Evolutionary conservation across 1,140 invertebrate genomes (phyloP).

Genomic region (Tetranychus urticae): DNA sequence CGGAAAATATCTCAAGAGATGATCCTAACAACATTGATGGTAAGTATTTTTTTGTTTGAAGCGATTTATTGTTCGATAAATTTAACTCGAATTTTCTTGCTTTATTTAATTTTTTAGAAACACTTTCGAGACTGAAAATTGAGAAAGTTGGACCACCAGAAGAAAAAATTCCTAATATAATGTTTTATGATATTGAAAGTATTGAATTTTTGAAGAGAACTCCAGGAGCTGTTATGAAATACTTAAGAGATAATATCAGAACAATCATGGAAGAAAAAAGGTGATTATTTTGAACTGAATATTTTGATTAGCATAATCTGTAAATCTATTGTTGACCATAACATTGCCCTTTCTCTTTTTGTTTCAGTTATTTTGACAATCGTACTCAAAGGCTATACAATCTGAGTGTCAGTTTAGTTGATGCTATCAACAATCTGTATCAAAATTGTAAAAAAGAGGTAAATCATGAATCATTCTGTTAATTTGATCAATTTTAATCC

Average conservation of each 20-base stretch:
- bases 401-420: neutral
- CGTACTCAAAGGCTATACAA: slow-evolving; percentile 1
- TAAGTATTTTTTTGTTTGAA: too few species aligned
- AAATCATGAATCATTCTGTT: neutral
- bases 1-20: neutral
- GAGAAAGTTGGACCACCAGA: neutral
- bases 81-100: too few species aligned
- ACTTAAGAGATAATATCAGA: neutral
- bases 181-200: neutral
- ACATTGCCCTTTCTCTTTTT: too few species aligned
- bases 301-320: neutral
- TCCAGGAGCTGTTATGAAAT: neutral
- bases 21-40: too few species aligned
- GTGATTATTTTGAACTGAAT: neutral
- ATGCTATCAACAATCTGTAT: neutral
- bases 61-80: too few species aligned
- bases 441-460: slow-evolving; percentile 2
- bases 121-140: neutral
- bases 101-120: too few species aligned
- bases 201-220: neutral
- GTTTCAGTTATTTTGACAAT: slow-evolving; percentile 1
- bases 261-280: neutral
- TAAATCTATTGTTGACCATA: too few species aligned
- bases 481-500: neutral
- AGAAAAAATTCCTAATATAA: neutral